Conservation (phyloP, 2,797 vertebrate genomes). For the Neostethus bicornis region DNA sequence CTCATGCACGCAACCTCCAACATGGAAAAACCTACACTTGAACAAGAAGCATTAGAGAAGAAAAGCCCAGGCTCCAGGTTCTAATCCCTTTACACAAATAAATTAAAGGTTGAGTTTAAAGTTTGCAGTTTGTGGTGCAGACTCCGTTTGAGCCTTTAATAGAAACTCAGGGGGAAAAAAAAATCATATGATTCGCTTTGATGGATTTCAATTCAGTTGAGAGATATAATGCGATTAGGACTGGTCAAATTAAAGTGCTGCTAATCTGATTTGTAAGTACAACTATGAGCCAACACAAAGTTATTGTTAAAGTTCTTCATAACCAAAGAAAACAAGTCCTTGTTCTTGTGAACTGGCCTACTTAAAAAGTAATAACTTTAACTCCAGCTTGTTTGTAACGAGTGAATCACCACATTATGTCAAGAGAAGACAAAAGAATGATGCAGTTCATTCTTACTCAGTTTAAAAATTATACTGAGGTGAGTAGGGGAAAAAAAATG, state of each 20-base stretch:
- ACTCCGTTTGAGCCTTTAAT: conserved; percentile 11
- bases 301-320: conserved; percentile 11
- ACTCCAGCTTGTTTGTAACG: no score
- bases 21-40: conserved; percentile 42
- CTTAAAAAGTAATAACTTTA: background rate
- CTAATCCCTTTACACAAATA: no score
- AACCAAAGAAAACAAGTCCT: background rate
- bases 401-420: background rate
- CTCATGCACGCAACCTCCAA: conserved; percentile 57
- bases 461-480: no score
- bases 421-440: no score
- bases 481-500: no score
- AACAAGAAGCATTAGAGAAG: conserved; percentile 9
- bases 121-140: background rate
- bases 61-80: background rate
- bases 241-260: conserved; percentile 10
- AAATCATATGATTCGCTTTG: conserved; percentile 20
- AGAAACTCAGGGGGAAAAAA: background rate
- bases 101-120: background rate
- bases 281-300: conserved; percentile 10
- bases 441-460: no score
- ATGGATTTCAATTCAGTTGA: conserved; percentile 13
- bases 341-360: conserved; percentile 8
- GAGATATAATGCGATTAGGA: conserved; percentile 13
- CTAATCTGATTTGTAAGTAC: conserved; percentile 29